Evolutionary conservation across 2,797 vertebrate species (phyloP).

Genomic region (Esox lucius): DNA sequence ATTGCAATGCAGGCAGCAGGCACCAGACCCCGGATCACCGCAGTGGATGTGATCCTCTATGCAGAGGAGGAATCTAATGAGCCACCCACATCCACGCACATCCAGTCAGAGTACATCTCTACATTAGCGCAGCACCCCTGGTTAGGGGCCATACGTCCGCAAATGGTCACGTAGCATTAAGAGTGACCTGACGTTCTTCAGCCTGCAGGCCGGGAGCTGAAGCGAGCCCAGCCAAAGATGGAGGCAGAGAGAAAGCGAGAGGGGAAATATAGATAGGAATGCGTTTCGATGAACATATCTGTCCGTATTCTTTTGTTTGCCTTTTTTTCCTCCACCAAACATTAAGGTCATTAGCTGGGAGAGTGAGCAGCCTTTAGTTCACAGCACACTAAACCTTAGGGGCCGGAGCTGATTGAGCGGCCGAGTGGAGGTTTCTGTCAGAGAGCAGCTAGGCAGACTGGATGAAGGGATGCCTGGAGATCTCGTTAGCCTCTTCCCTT

Average conservation of each 20-base stretch:
- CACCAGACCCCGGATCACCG: constrained; percentile 46
- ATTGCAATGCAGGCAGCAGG: constrained; percentile 69
- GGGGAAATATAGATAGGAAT: not conserved
- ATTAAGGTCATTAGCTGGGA: not conserved
- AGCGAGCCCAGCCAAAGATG: not conserved
- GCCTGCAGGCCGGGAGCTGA: not conserved
- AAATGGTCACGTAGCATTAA: not conserved
- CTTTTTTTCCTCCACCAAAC: not conserved
- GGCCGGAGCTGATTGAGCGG: constrained; percentile 36
- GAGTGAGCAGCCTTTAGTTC: not conserved
- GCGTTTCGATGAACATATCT: not conserved
- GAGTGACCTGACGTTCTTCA: not conserved
- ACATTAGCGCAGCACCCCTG: not conserved
- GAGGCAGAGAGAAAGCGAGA: not conserved
- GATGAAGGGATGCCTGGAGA: not conserved
- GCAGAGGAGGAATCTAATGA: constrained; percentile 60
- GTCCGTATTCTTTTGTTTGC: not conserved
- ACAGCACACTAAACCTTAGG: not conserved
- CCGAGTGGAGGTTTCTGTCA: constrained; percentile 23
- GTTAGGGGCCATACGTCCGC: not conserved
- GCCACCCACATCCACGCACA: not conserved
- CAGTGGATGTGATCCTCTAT: constrained; percentile 50
- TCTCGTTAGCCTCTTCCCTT: constrained; percentile 56
- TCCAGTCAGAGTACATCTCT: not conserved
- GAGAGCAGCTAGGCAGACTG: not conserved